Conservation (phyloP, 2,113 vertebrate species). For the Daphoenositta chrysoptera region DNA sequence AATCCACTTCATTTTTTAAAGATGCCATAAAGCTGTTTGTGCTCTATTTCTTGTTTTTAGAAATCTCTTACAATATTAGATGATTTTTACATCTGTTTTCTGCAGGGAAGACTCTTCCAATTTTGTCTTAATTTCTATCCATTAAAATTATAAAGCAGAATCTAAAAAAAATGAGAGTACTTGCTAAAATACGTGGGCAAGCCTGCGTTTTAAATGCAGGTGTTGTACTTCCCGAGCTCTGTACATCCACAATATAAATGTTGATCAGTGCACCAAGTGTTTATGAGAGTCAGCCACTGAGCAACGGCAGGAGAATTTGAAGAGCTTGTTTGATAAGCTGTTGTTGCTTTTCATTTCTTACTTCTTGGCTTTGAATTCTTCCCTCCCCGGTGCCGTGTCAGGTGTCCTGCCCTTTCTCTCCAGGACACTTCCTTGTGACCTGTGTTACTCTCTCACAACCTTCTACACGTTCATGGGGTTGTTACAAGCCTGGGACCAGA, state of each 20-base stretch:
- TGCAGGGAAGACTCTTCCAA: background rate
- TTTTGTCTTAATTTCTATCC: slow-evolving; percentile 13
- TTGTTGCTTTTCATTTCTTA: background rate
- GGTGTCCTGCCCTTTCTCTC: background rate
- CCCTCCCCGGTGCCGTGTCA: background rate
- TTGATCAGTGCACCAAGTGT: background rate
- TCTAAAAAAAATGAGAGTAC: slow-evolving; percentile 9
- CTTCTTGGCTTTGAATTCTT: background rate
- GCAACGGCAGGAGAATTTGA: background rate
- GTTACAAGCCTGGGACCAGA: background rate
- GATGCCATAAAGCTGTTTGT: background rate
- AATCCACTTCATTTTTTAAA: background rate
- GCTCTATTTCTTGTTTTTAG: background rate
- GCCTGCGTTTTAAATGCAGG: background rate
- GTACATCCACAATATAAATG: background rate
- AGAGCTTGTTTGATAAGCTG: background rate
- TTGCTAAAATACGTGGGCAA: background rate
- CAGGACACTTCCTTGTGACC: background rate
- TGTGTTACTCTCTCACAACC: background rate
- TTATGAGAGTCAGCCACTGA: background rate
- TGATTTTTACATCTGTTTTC: slow-evolving; percentile 37
- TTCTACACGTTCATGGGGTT: background rate
- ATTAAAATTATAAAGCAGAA: slow-evolving; percentile 24
- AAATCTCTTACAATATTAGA: background rate
- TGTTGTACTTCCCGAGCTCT: background rate